phyloP scores from a whole-genome alignment of 2,113 vertebrate genomes.

The Hymenochirus boettgeri region DNA sequence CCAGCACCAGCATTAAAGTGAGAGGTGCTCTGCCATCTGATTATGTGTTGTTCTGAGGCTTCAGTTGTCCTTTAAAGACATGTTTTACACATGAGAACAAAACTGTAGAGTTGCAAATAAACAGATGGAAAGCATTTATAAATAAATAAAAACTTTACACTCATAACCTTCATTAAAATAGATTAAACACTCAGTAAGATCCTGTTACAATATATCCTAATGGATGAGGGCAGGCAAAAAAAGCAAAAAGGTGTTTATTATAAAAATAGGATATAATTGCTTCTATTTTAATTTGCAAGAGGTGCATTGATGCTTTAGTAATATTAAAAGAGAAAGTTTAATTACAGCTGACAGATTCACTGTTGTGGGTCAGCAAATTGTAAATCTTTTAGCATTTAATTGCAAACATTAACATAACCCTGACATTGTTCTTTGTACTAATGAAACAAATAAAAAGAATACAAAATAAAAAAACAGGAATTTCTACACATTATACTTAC shows the following conservation, averaged over 20 bases:
- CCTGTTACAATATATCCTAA: neutral
- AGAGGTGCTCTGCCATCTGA: no score
- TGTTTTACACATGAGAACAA: no score
- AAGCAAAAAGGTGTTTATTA: neutral
- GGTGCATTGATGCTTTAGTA: neutral
- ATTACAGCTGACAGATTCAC: slow-evolving; percentile 6
- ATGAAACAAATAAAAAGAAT: neutral
- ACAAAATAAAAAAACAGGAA: neutral
- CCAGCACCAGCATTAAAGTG: no score
- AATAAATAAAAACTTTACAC: neutral
- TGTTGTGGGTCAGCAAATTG: slow-evolving; percentile 3
- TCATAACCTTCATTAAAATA: neutral
- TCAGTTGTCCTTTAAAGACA: no score
- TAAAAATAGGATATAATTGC: neutral
- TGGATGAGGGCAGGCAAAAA: neutral
- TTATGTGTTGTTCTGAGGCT: no score
- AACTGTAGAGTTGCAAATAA: no score
- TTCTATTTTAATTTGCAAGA: slow-evolving; percentile 3
- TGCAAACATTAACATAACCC: slow-evolving; percentile 13
- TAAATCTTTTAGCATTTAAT: slow-evolving; percentile 4
- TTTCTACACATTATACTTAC: slow-evolving; percentile 37
- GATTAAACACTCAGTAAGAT: neutral
- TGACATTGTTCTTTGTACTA: slow-evolving; percentile 3
- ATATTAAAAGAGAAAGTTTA: slow-evolving; percentile 9
- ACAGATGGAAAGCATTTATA: neutral